Evolutionary conservation across 92 coral and sea anemone genomes (phyloP).

Genomic region (Zoanthus solanderi): DNA sequence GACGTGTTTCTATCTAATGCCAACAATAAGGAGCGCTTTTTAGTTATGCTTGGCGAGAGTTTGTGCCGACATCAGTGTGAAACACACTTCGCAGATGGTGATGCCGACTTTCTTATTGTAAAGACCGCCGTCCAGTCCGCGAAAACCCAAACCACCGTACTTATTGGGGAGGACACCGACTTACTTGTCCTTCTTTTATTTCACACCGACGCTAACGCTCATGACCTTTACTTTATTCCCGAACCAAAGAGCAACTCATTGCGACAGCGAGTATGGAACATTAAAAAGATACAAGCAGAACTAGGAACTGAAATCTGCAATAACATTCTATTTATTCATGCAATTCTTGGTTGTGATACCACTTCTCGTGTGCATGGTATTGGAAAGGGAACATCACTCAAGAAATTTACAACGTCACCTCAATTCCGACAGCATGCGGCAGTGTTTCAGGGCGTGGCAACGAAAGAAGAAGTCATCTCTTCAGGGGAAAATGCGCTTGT

Average conservation of each 20-base stretch:
- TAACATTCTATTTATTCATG: constrained; percentile 55
- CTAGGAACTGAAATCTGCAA: constrained; percentile 53
- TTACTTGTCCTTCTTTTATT: not conserved
- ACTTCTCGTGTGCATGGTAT: not conserved
- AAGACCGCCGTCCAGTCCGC: not conserved
- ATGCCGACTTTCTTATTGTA: constrained; percentile 25
- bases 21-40: constrained; percentile 13
- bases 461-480: too few relatives aligned
- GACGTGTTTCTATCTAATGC: constrained; percentile 36
- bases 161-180: constrained; percentile 3
- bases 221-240: not conserved
- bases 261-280: constrained; percentile 4
- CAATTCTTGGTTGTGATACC: constrained; percentile 60
- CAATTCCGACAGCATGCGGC: not conserved
- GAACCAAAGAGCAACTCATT: constrained; percentile 22
- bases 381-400: too few relatives aligned
- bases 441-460: not conserved
- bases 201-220: constrained; percentile 32
- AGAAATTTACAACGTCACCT: not conserved
- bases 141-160: not conserved
- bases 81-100: constrained; percentile 1
- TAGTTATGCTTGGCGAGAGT: not conserved
- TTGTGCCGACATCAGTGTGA: not conserved
- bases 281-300: constrained; percentile 29
- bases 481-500: too few relatives aligned